Evolutionary conservation across 2,113 vertebrate genomes (phyloP).

Genomic region (Oryzias javanicus): DNA sequence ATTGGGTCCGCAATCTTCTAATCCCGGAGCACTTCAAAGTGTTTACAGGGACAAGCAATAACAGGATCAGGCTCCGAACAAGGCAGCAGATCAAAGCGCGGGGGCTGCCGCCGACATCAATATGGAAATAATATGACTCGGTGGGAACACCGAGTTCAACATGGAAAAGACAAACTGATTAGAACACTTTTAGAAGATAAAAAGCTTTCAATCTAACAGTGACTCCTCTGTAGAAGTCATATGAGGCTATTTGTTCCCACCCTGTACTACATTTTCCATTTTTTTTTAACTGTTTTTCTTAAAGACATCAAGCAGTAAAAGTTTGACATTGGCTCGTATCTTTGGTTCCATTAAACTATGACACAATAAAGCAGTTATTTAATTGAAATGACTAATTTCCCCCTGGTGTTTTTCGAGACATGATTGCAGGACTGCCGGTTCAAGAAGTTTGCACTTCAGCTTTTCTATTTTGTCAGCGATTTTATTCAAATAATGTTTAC

Average conservation of each 20-base stretch:
- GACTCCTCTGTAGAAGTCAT: constrained; percentile 5
- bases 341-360: no score
- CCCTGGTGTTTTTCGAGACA: no score
- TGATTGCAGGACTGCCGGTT: no score
- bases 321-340: no score
- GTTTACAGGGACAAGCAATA: constrained; percentile 73
- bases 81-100: constrained; percentile 58
- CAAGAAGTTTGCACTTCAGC: no score
- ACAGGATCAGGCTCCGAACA: constrained; percentile 67
- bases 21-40: constrained; percentile 68
- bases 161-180: constrained; percentile 31
- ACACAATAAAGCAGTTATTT: no score
- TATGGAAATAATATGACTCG: constrained; percentile 71
- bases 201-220: constrained; percentile 20
- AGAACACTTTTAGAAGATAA: constrained; percentile 23
- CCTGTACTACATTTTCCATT: neutral
- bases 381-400: no score
- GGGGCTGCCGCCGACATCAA: constrained; percentile 62
- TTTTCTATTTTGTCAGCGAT: no score
- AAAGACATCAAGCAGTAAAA: no score
- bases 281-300: no score
- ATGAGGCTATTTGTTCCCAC: constrained; percentile 34
- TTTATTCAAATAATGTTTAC: no score
- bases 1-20: constrained; percentile 65
- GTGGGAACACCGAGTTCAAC: constrained; percentile 61